These are phyloP conservation scores for Calyptommatus sinebrachiatus DNA, from an alignment of 2,113 vertebrate genomes.

Conservation along the genomic window DNA sequence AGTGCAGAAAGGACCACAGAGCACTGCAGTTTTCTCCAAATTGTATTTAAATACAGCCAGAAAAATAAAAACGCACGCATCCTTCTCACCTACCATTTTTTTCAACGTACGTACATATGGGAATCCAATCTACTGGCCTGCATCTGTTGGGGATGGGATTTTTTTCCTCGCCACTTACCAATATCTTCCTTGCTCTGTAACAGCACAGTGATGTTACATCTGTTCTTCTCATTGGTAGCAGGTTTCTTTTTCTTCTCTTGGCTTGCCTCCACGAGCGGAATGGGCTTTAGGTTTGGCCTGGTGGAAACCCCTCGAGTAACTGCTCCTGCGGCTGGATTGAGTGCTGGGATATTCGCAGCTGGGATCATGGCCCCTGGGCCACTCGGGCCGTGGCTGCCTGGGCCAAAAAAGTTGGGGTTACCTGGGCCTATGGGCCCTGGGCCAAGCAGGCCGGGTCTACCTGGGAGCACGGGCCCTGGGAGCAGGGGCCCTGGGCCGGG, in stretches of 20 bases:
- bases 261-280: background rate
- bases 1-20: too few relatives aligned
- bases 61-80: too few relatives aligned
- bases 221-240: background rate
- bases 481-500: too few relatives aligned
- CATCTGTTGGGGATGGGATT: too few relatives aligned
- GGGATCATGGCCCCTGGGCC: background rate
- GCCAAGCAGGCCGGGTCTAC: background rate
- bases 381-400: background rate
- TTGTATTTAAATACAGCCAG: background rate
- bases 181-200: too few relatives aligned
- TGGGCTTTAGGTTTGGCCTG: too few relatives aligned
- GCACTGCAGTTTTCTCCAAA: background rate
- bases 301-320: too few relatives aligned
- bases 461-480: background rate
- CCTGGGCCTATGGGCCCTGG: background rate
- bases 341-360: fast-evolving
- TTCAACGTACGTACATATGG: too few relatives aligned
- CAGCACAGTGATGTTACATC: background rate
- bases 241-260: background rate
- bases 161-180: too few relatives aligned
- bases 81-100: background rate
- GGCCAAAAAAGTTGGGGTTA: background rate
- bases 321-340: too few relatives aligned
- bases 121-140: too few relatives aligned